Percentiles rank a stretch among this genome's conserved stretches.
Conservation (phyloP, 2,888 invertebrate genomes). For the Sesia apiformis region DNA sequence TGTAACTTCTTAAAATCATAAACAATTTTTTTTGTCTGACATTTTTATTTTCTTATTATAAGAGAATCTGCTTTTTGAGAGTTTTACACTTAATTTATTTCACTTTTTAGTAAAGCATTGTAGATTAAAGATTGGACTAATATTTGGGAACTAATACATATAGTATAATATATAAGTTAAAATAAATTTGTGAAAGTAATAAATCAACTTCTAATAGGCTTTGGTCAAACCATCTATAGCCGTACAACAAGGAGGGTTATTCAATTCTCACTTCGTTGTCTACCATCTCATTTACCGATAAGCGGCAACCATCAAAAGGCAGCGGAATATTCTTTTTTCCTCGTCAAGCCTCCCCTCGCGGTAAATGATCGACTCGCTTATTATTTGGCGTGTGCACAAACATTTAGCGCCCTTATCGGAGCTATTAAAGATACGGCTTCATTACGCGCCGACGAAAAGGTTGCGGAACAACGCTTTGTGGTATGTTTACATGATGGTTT, state of each 20-base stretch:
- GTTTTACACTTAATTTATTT: too few species aligned
- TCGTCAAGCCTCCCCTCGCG: slow-evolving; percentile 50
- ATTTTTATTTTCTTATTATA: too few species aligned
- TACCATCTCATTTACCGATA: slow-evolving; percentile 48
- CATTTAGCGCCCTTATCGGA: slow-evolving; percentile 70
- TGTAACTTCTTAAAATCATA: too few species aligned
- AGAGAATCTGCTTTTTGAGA: too few species aligned
- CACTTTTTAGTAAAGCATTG: too few species aligned
- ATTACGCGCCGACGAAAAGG: slow-evolving; percentile 46
- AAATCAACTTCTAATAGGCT: too few species aligned
- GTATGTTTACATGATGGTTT: slow-evolving; percentile 16
- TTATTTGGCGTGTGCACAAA: slow-evolving; percentile 73
- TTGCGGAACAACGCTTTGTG: slow-evolving; percentile 29
- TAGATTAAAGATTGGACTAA: too few species aligned
- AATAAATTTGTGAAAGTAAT: too few species aligned
- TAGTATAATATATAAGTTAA: too few species aligned
- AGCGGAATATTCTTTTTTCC: slow-evolving; percentile 48
- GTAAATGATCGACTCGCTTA: slow-evolving; percentile 66
- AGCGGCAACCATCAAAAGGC: slow-evolving; percentile 32
- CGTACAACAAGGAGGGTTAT: slow-evolving; percentile 17
- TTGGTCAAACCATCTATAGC: too few species aligned
- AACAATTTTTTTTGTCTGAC: too few species aligned
- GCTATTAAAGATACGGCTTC: slow-evolving; percentile 73
- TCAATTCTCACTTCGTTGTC: slow-evolving; percentile 42
- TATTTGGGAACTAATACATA: too few species aligned